Conservation (phyloP, 2,888 invertebrate genomes). For the Camptogramma bilineatum region DNA sequence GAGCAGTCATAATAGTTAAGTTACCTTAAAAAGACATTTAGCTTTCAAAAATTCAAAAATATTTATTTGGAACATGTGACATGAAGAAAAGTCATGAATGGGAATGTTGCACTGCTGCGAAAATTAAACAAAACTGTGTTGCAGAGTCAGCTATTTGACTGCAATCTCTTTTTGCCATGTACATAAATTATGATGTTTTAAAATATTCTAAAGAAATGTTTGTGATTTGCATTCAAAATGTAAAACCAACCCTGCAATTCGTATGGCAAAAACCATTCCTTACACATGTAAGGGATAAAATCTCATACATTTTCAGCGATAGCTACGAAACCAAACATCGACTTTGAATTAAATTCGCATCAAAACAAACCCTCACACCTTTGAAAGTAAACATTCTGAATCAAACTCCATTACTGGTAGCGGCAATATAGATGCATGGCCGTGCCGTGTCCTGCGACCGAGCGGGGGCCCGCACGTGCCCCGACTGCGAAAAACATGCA, state of each 20-base stretch:
- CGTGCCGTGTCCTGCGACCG: conserved; percentile 29
- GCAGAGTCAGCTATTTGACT: no score
- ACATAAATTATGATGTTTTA: no score
- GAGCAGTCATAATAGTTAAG: no score
- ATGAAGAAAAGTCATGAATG: no score
- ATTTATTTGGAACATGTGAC: no score
- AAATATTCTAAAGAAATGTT: background rate
- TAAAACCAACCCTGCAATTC: background rate
- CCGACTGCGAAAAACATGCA: conserved; percentile 45
- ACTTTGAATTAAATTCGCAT: conserved; percentile 14
- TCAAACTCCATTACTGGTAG: conserved; percentile 31
- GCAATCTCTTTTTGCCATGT: no score
- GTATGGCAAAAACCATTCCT: background rate
- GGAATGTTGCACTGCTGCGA: no score
- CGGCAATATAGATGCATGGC: conserved; percentile 36
- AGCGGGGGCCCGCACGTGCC: conserved; percentile 39
- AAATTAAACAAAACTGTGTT: no score
- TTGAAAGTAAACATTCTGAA: conserved; percentile 17
- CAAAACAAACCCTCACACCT: conserved; percentile 19
- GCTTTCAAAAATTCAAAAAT: no score
- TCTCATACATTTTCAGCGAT: background rate
- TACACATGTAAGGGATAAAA: background rate
- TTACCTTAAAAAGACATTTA: no score
- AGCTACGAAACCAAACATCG: background rate
- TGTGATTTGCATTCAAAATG: background rate